Base-by-base conservation (phyloP, 2,888 invertebrate genomes). In the Caenorhabditis angaria region DNA sequence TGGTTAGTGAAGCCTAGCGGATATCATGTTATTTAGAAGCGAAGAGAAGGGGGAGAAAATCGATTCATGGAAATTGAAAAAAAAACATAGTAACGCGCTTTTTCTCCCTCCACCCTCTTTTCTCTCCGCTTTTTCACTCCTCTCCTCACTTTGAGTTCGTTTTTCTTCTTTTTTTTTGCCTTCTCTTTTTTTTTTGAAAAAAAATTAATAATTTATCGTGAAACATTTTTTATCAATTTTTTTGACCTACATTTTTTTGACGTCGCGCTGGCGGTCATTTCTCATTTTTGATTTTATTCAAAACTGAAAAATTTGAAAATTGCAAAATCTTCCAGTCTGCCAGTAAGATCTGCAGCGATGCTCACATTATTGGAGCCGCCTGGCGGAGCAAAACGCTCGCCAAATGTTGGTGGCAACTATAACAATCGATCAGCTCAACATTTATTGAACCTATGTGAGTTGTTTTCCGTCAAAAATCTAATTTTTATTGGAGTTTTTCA, bases 341-440 rank as follows among this genome's bases (percentile, higher is more conserved):
- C 74, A 59, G 69, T 69, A 74, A 74, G 69, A 74, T 67, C 74
- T 41, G 69, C 74, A 69, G 74, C 66, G 62, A 82, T 82, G 82
- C 82, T 82, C 64, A 82, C 80, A 53, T 73, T 82, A 66, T 72
- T 82, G 56, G 82, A 82, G 77, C 82, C 82, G 62, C 82, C 82
- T 35, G 80, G n/a, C n/a, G n/a, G 78, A 60, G 77, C 74, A 6
- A 82, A 82, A 63, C 71, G 80, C 10, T 71, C 76, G 35, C 78
- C 63, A 72, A 66, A 61, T 48, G 69, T 65, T 63, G n/a, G n/a
- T n/a, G 74, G 69, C n/a, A 73, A 68, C 53, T 70, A 68, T 48
- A 70, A 65, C 51, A 80, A 77, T 66, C 74, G 80, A 70, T 82
- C 82, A 48, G 82, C 76, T 25, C 82, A 82, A 54, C 78, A 80